Conservation (phyloP, 2,113 vertebrate genomes). For the Eptatretus burgeri region DNA sequence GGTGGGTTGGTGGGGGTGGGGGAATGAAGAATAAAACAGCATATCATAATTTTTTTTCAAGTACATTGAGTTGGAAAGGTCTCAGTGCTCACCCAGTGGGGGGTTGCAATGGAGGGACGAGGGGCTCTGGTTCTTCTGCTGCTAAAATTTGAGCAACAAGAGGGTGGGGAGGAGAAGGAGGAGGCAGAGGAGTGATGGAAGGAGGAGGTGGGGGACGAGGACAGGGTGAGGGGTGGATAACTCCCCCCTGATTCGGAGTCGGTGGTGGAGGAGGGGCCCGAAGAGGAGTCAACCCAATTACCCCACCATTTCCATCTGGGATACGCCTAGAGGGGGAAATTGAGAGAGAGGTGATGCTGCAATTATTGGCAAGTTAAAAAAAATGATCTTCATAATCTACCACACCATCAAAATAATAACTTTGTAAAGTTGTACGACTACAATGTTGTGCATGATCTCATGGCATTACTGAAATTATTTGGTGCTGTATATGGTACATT, state of each 20-base stretch:
- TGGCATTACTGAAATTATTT: too few relatives aligned
- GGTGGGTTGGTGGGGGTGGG: too few relatives aligned
- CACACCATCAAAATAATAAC: neutral
- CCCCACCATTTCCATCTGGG: neutral
- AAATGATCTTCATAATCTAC: too few relatives aligned
- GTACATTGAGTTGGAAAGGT: too few relatives aligned
- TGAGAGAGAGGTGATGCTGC: slow-evolving; percentile 10
- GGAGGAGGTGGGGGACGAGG: slow-evolving; percentile 13
- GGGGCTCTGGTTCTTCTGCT: slow-evolving; percentile 55
- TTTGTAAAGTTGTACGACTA: neutral
- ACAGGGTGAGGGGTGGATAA: too few relatives aligned
- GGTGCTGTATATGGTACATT: too few relatives aligned
- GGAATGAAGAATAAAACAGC: neutral
- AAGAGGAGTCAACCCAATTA: neutral
- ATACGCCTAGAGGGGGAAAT: neutral
- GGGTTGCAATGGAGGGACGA: slow-evolving; percentile 73
- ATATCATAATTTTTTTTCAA: too few relatives aligned
- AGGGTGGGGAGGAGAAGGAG: slow-evolving; percentile 56
- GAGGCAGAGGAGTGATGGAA: slow-evolving; percentile 46
- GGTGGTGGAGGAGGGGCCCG: too few relatives aligned
- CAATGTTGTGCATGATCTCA: too few relatives aligned
- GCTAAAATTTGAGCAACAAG: slow-evolving; percentile 65
- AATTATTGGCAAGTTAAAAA: too few relatives aligned
- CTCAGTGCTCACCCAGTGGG: slow-evolving; percentile 40
- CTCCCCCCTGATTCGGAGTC: too few relatives aligned